These are phyloP conservation scores for Epizoanthus stellaris DNA, from an alignment of 92 coral and sea anemone species.

Conservation along the genomic window DNA sequence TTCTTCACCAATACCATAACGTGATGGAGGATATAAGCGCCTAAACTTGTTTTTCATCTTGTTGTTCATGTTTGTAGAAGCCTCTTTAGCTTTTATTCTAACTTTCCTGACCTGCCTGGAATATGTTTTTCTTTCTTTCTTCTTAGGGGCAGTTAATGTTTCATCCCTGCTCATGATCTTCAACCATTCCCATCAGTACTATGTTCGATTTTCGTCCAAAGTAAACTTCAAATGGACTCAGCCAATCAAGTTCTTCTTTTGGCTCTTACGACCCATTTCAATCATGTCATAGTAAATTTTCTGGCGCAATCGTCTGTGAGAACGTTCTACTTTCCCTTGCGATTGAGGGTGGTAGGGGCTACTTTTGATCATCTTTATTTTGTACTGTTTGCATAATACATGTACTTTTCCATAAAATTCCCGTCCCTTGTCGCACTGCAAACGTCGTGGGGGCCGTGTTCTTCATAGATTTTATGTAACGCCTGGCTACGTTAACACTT, in stretches of 20 bases:
- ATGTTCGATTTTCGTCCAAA: background rate
- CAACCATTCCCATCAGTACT: background rate
- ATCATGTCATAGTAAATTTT: too few species aligned
- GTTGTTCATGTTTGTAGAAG: background rate
- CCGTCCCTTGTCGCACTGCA: too few species aligned
- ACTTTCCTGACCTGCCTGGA: background rate
- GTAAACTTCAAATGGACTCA: constrained; percentile 25
- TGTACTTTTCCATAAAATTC: too few species aligned
- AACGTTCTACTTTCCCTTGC: too few species aligned
- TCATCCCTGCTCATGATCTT: background rate
- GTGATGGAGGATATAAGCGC: background rate
- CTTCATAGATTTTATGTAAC: too few species aligned
- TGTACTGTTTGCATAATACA: too few species aligned
- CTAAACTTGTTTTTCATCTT: background rate
- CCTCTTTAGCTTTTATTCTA: background rate
- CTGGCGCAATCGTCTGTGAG: too few species aligned
- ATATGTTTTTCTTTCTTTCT: background rate
- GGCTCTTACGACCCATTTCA: background rate
- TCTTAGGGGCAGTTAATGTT: background rate
- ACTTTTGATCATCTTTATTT: too few species aligned
- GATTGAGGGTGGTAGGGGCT: too few species aligned
- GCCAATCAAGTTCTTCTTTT: constrained; percentile 12
- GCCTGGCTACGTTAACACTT: too few species aligned
- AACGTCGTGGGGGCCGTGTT: too few species aligned
- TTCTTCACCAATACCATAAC: background rate